Evolutionary conservation across 2,797 vertebrate genomes (phyloP), one percentile per base, ranked within the genome.

Genomic region (Tokudaia tokunoshimensis): DNA sequence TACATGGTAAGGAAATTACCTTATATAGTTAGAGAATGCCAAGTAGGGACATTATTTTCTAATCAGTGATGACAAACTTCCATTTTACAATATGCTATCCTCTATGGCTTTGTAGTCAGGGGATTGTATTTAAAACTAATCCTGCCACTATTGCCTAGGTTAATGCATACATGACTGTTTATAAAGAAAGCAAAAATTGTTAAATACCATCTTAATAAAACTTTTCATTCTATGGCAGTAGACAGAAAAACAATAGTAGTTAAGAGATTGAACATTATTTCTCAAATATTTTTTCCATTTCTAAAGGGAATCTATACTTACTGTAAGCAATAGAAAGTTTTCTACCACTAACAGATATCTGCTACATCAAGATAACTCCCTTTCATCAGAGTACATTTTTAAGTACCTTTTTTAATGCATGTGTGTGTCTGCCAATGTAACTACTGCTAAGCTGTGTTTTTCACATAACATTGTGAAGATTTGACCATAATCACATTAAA

Each of bases 121-220:
- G 4, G 8, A 41, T 59, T 91, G 94, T 91, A 86, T 89, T 89
- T 81, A 76, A 94, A 67, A n/a, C 20, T 96, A 83, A 70, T 92
- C 6, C 2, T 86, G 67, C 61, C 50, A 92, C 7, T 93, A 22
- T 88, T 95, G 34, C 37, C 89, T 41, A 92, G 4, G 37, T 91
- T 91, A n/a, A 95, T 75, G 34, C 55, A 79, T 85, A 65, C 81
- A 92, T 47, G 72, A 57, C 61, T 95, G 24, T 80, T 65, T 94
- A 95, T 85, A 91, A 88, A 81, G n/a, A 59, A 76, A 65, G 44
- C 22, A 75, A 67, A 50, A 95, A 90, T 6, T 95, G 44, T 91
- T 86, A n/a, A 94, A 95, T 94, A 65, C 70, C 52, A 93, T 57
- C 44, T 94, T 55, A 37, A 24, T 91, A 34, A 92, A 88, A 72